Conservation (phyloP, 64 coral and sea anemone species). For the Hydrozoanthus tunicans region DNA sequence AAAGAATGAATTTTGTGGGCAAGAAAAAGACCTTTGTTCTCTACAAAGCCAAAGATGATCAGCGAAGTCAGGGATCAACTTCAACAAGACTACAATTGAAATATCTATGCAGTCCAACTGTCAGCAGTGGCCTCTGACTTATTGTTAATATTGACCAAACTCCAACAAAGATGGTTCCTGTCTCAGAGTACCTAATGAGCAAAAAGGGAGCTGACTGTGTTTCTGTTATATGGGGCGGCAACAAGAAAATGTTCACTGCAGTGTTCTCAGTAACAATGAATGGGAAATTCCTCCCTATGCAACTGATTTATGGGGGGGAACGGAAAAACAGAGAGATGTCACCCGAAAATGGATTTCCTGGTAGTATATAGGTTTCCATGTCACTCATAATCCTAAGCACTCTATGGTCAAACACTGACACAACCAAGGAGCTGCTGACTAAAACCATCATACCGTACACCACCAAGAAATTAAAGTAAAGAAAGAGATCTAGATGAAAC, state of each 20-base stretch:
- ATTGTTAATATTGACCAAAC: background rate
- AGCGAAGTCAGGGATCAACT: slow-evolving; percentile 25
- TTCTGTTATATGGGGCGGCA: no score
- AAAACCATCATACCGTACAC: no score
- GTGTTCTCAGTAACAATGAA: background rate
- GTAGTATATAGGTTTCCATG: no score
- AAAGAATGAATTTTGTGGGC: slow-evolving; percentile 39
- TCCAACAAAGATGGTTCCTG: background rate
- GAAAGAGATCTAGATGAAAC: no score
- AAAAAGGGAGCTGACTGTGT: background rate
- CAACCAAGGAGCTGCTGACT: no score
- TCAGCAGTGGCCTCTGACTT: background rate
- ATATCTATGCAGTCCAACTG: slow-evolving; percentile 40
- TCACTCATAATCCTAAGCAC: no score
- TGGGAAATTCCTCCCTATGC: no score
- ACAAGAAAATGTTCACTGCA: slow-evolving; percentile 25
- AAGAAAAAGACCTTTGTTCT: background rate
- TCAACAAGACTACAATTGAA: background rate
- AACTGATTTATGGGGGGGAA: no score
- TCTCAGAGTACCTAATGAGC: background rate
- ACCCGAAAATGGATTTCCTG: no score
- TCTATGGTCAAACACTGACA: no score
- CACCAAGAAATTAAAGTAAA: no score
- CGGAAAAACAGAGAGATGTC: no score
- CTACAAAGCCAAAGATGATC: slow-evolving; percentile 45